Conservation (phyloP, 2,797 vertebrate species). For the Pampus argenteus region DNA sequence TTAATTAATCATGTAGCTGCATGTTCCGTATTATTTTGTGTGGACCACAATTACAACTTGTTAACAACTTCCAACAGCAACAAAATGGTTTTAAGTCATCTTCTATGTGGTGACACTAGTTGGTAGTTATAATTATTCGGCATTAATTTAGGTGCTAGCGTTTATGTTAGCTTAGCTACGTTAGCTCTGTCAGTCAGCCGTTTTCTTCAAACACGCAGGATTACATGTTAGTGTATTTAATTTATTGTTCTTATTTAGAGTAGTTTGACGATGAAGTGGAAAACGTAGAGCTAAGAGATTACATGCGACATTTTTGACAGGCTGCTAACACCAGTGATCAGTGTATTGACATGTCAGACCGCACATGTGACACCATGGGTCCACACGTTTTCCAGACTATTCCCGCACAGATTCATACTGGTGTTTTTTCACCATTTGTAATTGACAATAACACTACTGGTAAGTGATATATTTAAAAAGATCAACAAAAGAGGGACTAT, state of each 20-base stretch:
- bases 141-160: slow-evolving; percentile 5
- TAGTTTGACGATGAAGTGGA: neutral
- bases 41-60: neutral
- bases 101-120: neutral
- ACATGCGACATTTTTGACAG: neutral
- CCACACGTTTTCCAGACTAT: slow-evolving; percentile 46
- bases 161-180: slow-evolving; percentile 19
- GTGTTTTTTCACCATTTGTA: neutral
- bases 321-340: slow-evolving; percentile 1
- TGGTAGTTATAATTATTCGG: neutral
- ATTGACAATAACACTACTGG: neutral
- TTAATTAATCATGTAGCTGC: neutral
- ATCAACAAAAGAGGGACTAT: neutral
- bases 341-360: neutral
- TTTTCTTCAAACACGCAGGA: neutral
- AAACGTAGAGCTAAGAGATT: neutral
- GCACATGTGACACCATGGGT: slow-evolving; percentile 33
- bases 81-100: fast-evolving
- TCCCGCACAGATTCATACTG: slow-evolving; percentile 3
- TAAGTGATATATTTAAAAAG: neutral
- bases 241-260: neutral
- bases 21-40: neutral
- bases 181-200: slow-evolving; percentile 16
- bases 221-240: neutral
- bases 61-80: fast-evolving